A percentile compares a stretch with the other conserved stretches of the same genome.
phyloP scores from a whole-genome alignment of 2,888 invertebrate genomes.

The Lasius platythorax region DNA sequence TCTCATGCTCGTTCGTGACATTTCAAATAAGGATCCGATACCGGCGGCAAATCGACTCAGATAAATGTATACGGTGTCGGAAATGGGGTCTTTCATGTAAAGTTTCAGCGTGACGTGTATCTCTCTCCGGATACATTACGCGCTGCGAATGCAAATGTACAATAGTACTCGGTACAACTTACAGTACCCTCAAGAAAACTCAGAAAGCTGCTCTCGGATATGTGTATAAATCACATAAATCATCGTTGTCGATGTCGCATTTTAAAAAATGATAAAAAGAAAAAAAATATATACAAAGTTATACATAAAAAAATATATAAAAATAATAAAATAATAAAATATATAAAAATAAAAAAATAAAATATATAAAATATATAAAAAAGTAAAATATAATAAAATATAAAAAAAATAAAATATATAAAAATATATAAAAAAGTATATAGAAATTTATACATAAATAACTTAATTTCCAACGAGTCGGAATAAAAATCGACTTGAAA shows the following conservation, averaged over 20 bases:
- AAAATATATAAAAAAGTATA: not conserved
- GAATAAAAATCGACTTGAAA: not conserved
- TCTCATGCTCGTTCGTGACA: not conserved
- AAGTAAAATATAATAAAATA: too few relatives aligned
- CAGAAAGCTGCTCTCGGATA: not conserved
- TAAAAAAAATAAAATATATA: too few relatives aligned
- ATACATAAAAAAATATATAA: too few relatives aligned
- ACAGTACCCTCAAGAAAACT: not conserved
- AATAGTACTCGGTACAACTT: not conserved
- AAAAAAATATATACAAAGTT: too few relatives aligned
- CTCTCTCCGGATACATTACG: not conserved
- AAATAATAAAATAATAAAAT: not conserved
- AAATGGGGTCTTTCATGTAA: not conserved
- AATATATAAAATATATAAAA: not conserved
- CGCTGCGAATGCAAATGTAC: not conserved
- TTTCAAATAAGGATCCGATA: slow-evolving; percentile 26
- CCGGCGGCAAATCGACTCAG: not conserved
- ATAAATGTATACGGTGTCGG: not conserved
- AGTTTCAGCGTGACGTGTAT: slow-evolving; percentile 1
- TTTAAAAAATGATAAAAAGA: not conserved
- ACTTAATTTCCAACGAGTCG: not conserved
- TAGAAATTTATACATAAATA: not conserved
- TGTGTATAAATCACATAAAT: not conserved
- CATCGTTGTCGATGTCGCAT: not conserved
- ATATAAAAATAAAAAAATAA: not conserved